Conservation (phyloP, 2,888 invertebrate genomes). For the Ecdyonurus torrentis region DNA sequence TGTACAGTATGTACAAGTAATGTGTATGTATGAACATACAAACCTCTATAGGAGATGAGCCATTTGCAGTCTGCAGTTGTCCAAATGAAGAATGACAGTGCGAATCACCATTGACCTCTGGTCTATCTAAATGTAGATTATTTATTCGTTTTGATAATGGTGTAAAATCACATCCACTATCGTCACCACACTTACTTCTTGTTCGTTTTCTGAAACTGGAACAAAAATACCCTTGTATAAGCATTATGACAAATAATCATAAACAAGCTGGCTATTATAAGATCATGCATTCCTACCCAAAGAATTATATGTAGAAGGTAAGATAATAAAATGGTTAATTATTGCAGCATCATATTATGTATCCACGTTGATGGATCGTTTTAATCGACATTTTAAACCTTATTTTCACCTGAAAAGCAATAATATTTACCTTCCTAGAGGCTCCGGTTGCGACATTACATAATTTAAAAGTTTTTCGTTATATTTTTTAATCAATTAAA, state of each 20-base stretch:
- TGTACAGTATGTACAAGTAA: too few species aligned
- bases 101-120: background rate
- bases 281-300: too few species aligned
- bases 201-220: constrained; percentile 47
- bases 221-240: background rate
- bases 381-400: too few species aligned
- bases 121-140: constrained; percentile 49
- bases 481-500: background rate
- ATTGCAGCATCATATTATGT: too few species aligned
- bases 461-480: background rate
- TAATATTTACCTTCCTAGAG: background rate
- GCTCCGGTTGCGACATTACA: background rate
- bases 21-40: too few species aligned
- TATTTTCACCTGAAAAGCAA: too few species aligned
- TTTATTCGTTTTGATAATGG: constrained; percentile 81
- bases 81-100: background rate
- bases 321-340: too few species aligned
- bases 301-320: too few species aligned
- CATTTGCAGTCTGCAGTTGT: background rate
- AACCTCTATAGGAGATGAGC: background rate
- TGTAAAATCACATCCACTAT: constrained; percentile 60
- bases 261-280: background rate
- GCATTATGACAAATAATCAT: background rate
- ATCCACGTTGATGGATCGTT: too few species aligned
- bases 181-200: constrained; percentile 45